Evolutionary conservation across 2,888 invertebrate species (phyloP).

Genomic region (Ceramica pisi): DNA sequence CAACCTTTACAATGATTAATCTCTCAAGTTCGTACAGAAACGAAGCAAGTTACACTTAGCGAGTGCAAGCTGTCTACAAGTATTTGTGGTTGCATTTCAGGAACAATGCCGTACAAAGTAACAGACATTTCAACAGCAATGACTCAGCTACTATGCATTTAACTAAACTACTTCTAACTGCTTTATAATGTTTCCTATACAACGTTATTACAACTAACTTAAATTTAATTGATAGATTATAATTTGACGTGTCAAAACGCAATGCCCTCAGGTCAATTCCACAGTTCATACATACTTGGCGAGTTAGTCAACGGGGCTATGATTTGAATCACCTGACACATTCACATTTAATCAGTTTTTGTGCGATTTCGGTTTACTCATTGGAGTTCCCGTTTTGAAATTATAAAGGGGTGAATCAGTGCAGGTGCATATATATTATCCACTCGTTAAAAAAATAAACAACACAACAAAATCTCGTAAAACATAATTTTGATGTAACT

Average conservation of each 20-base stretch:
- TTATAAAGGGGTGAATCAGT: conserved; percentile 38
- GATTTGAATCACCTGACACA: conserved; percentile 44
- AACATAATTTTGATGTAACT: too few relatives aligned
- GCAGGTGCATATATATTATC: not conserved
- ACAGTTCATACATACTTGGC: conserved; percentile 46
- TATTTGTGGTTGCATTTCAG: conserved; percentile 34
- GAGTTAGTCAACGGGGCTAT: conserved; percentile 49
- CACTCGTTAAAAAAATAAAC: not conserved
- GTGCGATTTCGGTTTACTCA: conserved; percentile 34
- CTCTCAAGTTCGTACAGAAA: conserved; percentile 4
- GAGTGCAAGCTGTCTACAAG: conserved; percentile 23
- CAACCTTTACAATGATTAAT: conserved; percentile 1
- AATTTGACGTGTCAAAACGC: conserved; percentile 63
- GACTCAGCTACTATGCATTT: conserved; percentile 51
- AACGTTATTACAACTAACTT: conserved; percentile 36
- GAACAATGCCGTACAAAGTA: conserved; percentile 49
- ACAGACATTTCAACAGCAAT: conserved; percentile 50
- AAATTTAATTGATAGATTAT: conserved; percentile 55
- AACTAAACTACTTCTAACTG: conserved; percentile 43
- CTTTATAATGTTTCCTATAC: conserved; percentile 51
- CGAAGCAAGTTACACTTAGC: conserved; percentile 10
- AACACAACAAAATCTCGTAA: too few relatives aligned
- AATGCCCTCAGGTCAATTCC: conserved; percentile 61
- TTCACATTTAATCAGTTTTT: conserved; percentile 41
- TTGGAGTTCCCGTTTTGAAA: conserved; percentile 49